Percentiles rank a stretch among this genome's conserved stretches.
These are phyloP conservation scores for Achlya flavicornis DNA, from an alignment of 2,888 invertebrate genomes.

Conservation along the genomic window DNA sequence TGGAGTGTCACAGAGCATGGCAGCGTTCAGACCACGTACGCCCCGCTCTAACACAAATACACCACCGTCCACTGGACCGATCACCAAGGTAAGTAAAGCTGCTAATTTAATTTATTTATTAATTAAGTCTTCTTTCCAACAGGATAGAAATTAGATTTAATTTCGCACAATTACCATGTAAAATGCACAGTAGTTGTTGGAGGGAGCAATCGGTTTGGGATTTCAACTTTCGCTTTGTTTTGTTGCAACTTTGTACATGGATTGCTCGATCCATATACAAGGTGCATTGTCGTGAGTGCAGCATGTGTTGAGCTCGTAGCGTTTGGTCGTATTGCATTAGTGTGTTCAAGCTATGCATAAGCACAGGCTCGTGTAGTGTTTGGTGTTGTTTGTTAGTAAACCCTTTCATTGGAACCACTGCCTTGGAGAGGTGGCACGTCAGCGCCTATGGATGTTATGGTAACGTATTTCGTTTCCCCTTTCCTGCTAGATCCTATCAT, in stretches of 20 bases:
- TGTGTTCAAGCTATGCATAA: conserved; percentile 79
- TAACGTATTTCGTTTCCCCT: conserved; percentile 77
- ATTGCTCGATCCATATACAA: conserved; percentile 75
- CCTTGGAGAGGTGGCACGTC: conserved; percentile 83
- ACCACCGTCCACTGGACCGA: conserved; percentile 92
- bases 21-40: conserved; percentile 98
- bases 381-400: conserved; percentile 80
- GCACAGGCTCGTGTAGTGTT: conserved; percentile 81
- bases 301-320: conserved; percentile 82
- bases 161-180: conserved; percentile 75
- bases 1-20: conserved; percentile 99
- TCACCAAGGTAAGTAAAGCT: conserved; percentile 93
- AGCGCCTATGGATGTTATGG: conserved; percentile 77
- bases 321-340: conserved; percentile 81
- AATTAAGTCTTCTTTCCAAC: conserved; percentile 58
- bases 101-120: conserved; percentile 44
- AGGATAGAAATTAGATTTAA: conserved; percentile 69
- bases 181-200: conserved; percentile 80
- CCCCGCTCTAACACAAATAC: conserved; percentile 90
- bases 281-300: conserved; percentile 74
- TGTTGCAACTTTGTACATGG: conserved; percentile 76
- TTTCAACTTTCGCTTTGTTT: conserved; percentile 62
- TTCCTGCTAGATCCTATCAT: conserved; percentile 73
- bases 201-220: conserved; percentile 81
- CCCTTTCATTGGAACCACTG: conserved; percentile 76